Conservation (phyloP, 2,797 vertebrate species). For the Mergus octosetaceus region DNA sequence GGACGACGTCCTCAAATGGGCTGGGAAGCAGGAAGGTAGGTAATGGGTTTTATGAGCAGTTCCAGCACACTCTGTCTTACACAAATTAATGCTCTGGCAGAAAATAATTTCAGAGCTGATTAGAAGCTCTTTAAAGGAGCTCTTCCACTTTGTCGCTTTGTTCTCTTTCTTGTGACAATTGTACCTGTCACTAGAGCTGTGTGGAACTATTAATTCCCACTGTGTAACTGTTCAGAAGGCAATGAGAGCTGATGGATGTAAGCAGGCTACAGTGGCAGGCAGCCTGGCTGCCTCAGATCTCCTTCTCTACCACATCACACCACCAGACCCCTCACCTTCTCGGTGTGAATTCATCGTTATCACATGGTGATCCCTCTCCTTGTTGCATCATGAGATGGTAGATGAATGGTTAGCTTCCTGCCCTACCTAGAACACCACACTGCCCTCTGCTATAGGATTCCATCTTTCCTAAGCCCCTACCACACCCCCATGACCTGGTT, state of each 20-base stretch:
- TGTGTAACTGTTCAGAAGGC: slow-evolving; percentile 22
- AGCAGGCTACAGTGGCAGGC: not conserved
- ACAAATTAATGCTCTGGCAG: slow-evolving; percentile 59
- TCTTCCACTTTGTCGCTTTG: slow-evolving; percentile 43
- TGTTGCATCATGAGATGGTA: not conserved
- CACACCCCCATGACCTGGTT: not conserved
- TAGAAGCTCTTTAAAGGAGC: slow-evolving; percentile 68
- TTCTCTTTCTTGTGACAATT: slow-evolving; percentile 63
- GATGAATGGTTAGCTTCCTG: not conserved
- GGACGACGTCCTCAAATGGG: not conserved
- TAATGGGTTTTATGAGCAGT: slow-evolving; percentile 25
- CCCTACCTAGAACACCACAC: not conserved
- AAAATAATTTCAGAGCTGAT: slow-evolving; percentile 71
- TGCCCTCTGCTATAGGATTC: not conserved
- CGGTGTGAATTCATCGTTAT: not conserved
- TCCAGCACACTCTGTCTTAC: slow-evolving; percentile 11
- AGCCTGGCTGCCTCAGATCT: not conserved
- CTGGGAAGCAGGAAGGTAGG: not conserved
- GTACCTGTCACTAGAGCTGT: slow-evolving; percentile 60
- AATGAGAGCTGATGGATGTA: not conserved
- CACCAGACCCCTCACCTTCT: not conserved
- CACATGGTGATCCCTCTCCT: not conserved
- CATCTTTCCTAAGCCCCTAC: not conserved
- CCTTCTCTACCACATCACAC: not conserved
- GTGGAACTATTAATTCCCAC: slow-evolving; percentile 49